phyloP scores from a whole-genome alignment of 2,113 vertebrate species.

The Oncorhynchus clarkii region DNA sequence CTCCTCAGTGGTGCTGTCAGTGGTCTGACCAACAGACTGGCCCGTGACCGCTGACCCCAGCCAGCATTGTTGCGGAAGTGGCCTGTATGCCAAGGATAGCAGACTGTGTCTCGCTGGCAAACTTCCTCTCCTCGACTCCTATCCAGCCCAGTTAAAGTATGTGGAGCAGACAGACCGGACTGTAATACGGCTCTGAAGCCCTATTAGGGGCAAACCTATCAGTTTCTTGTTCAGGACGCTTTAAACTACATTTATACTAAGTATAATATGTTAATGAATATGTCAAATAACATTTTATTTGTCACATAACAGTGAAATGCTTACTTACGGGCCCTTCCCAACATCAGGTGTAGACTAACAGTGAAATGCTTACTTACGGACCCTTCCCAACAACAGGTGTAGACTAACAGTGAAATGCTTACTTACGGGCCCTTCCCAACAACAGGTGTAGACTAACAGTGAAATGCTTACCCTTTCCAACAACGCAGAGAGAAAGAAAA shows the following conservation, averaged over 20 bases:
- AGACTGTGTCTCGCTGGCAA: slow-evolving; percentile 56
- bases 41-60: slow-evolving; percentile 49
- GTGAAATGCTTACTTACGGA: no score
- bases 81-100: slow-evolving; percentile 54
- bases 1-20: slow-evolving; percentile 18
- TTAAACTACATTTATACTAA: neutral
- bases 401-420: no score
- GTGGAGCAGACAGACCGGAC: slow-evolving; percentile 9
- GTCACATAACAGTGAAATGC: no score
- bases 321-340: no score
- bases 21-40: slow-evolving; percentile 28
- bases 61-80: slow-evolving; percentile 55
- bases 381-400: no score
- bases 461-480: no score
- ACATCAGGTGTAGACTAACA: no score
- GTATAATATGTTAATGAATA: no score
- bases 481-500: no score
- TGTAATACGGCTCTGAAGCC: neutral
- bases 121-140: slow-evolving; percentile 41
- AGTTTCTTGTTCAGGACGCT: slow-evolving; percentile 16
- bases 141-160: slow-evolving; percentile 37
- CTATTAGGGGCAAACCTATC: neutral
- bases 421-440: no score
- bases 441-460: no score
- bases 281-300: no score